These are phyloP conservation scores for Antennarius maculatus DNA, from an alignment of 2,797 vertebrate genomes.

Conservation along the genomic window DNA sequence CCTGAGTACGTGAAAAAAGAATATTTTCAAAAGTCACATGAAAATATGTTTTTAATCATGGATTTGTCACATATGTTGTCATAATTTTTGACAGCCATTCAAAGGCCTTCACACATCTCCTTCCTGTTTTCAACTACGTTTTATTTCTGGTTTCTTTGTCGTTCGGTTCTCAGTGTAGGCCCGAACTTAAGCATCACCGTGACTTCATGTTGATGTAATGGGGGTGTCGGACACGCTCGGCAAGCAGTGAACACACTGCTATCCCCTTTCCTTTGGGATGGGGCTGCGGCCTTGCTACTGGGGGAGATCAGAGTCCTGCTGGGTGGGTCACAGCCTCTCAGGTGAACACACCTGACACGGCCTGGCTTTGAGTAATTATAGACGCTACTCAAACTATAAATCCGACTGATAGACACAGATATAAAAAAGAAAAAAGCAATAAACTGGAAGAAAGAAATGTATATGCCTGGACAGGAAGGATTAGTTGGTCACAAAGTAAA, in stretches of 20 bases:
- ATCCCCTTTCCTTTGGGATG: conserved; percentile 52
- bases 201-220: conserved; percentile 32
- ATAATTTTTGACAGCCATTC: not conserved
- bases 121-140: conserved; percentile 19
- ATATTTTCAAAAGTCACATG: not conserved
- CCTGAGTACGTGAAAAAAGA: conserved; percentile 1
- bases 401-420: conserved; percentile 14
- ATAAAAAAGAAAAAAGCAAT: not conserved
- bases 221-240: conserved; percentile 47
- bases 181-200: conserved; percentile 27
- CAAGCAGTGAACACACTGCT: conserved; percentile 46
- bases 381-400: conserved; percentile 33
- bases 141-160: conserved; percentile 56
- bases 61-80: not conserved
- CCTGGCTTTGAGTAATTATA: conserved; percentile 58
- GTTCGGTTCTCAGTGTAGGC: conserved; percentile 75
- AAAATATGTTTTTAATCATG: not conserved
- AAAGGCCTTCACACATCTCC: not conserved
- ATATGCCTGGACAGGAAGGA: conserved; percentile 25
- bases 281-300: conserved; percentile 32
- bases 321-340: conserved; percentile 67
- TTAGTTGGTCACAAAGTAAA: conserved; percentile 21
- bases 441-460: conserved; percentile 7
- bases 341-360: conserved; percentile 46
- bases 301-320: conserved; percentile 46